phyloP scores from a whole-genome alignment of 2,888 invertebrate species.

The Phengaris alcon region DNA sequence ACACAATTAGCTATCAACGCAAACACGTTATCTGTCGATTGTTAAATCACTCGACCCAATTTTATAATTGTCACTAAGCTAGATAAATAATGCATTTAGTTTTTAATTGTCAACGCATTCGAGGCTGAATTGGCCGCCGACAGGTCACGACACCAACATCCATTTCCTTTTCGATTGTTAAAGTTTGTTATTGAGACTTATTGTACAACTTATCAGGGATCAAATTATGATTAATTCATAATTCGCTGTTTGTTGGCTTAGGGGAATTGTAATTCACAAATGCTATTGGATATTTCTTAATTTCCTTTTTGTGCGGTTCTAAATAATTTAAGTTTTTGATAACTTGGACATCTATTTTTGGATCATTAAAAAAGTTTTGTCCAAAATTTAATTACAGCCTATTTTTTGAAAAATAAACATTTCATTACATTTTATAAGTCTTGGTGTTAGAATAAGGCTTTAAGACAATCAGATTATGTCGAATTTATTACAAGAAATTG shows the following conservation, averaged over 20 bases:
- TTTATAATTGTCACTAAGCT: slow-evolving; percentile 28
- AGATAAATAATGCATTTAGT: slow-evolving; percentile 27
- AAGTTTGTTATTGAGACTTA: slow-evolving; percentile 11
- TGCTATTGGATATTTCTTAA: slow-evolving; percentile 10
- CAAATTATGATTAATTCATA: slow-evolving; percentile 21
- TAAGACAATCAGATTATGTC: background rate
- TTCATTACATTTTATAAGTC: too few relatives aligned
- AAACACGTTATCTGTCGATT: slow-evolving; percentile 31
- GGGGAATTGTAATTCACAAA: background rate
- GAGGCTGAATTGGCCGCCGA: slow-evolving; percentile 20
- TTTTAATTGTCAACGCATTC: slow-evolving; percentile 25
- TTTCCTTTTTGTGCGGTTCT: background rate
- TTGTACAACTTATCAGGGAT: slow-evolving; percentile 10
- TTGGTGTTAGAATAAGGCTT: too few relatives aligned
- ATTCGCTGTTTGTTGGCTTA: slow-evolving; percentile 3
- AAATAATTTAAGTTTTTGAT: background rate
- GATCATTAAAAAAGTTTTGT: background rate
- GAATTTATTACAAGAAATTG: background rate
- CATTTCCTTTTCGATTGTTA: slow-evolving; percentile 16
- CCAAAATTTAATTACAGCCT: too few relatives aligned
- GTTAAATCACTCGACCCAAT: slow-evolving; percentile 30
- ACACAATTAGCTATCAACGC: slow-evolving; percentile 21
- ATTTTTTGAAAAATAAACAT: too few relatives aligned
- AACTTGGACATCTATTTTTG: background rate
- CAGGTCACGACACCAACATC: slow-evolving; percentile 22